Base-by-base conservation (phyloP, 2,797 vertebrate species). In the Megalops cyprinoides region DNA sequence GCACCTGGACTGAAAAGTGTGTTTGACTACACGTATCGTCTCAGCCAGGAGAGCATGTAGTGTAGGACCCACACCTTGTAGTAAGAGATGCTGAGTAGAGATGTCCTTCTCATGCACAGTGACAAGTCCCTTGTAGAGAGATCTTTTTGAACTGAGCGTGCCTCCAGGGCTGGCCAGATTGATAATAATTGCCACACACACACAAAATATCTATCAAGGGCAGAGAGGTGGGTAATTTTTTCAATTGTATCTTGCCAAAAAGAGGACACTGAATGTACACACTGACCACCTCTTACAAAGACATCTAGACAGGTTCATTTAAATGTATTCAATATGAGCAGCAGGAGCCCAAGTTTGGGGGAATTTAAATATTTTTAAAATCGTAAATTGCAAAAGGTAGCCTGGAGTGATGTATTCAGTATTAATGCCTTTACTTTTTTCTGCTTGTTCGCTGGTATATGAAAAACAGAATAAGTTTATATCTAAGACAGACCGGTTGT, bases 181-280 rank as follows among this genome's bases (percentile, higher is more conserved):
- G 81, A 85, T 85, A 84, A 80, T 75, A 78, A 86, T 82, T 83
- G 78, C 44, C 80, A 83, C 58, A 85, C 75, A 85, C 39, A 34
- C 18, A 28, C 28, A 37, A 79, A 65, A 69, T 67, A 73, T 31
- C 77, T 75, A 49, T 75, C 73, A 31, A 53, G 49, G 28, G 18
- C 55, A 77, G 14, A 9, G 14, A 78, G 28, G 28, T 31, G 77
- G 51, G 75, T 77, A 77, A 23, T 34, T 78, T 78, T 60, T 60
- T 78, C 39, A 42, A 5, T 10, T 14, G 42, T 44, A 77, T 51
- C 4, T 51, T 77, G 75, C 49, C 75, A 78, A 78, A 60, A 58
- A 60, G 39, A 42, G 76, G 55, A 60, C 55, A 78, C 37, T 78
- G n/a, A n/a, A 20, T 28, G 37, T 25, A 34, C 53, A 46, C 18